Evolutionary conservation across 2,113 vertebrate species (phyloP), one percentile per base, ranked within the genome.

Genomic region (Corapipo altera): DNA sequence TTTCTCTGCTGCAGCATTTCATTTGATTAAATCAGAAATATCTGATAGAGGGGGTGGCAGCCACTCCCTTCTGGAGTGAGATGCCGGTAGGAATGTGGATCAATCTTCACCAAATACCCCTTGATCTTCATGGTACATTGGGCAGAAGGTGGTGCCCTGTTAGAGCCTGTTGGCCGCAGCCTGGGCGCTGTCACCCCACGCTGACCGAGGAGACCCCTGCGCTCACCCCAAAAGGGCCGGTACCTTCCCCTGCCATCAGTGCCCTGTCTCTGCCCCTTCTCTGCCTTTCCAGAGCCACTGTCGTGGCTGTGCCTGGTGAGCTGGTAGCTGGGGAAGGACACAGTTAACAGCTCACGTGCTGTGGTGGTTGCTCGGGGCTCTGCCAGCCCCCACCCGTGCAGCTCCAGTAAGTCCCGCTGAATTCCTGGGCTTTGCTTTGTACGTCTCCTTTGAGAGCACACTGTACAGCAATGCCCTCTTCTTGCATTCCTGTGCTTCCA

Each of bases 141-240:
- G 35, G 49, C 72, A 73, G 75, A 32, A 79, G 58, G 18, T 15
- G 19, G 24, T 82, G 54, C 46, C 64, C 44, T 51, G 1, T 24
- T 17, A 55, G 22, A 55, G 59, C 24, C 18, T 39, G 32, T 79
- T 30, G 41, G 54, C 55, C 1, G 0, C 9, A 7, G 44, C 49
- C 44, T 15, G 43, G 30, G 69, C 15, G 9, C n/a, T 19, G 13
- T 70, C 49, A 28, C 77, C 32, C 24, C 24, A 3, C 0, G 0
- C 26, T 2, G 4, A 67, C 32, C 1, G 0, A 41, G 46, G 41
- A 76, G 37, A 66, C 8, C 7, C 26, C 39, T 54, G 54, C 0
- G 0, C 37, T 78, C 28, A 13, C 22, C 30, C 27, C 0, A 0
- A 12, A 26, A 59, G 57, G 75, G 24, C 30, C 0, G 0, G 37